A percentile compares a stretch with the other conserved stretches of the same genome.
Evolutionary conservation across 2,113 vertebrate genomes (phyloP).

Genomic region (Hemiscyllium ocellatum): DNA sequence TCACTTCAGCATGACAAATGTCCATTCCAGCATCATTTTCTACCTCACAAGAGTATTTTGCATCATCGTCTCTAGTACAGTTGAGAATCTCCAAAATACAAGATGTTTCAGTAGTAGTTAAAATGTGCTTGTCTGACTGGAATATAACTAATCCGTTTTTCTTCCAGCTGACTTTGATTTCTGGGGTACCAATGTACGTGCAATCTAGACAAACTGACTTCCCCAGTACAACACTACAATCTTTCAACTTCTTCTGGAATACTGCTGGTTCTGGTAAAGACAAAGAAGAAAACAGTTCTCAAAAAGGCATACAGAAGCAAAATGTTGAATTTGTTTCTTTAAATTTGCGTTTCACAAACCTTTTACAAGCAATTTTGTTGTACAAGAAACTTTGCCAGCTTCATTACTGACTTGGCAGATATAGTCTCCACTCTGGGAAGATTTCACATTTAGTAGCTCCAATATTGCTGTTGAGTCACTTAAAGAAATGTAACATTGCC

Average conservation of each 20-base stretch:
- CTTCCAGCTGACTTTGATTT: constrained; percentile 81
- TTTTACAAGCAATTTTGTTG: constrained; percentile 83
- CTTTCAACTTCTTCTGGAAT: constrained; percentile 85
- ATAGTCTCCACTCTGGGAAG: constrained; percentile 77
- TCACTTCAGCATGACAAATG: constrained; percentile 69
- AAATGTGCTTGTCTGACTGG: constrained; percentile 76
- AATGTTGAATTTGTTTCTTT: not conserved
- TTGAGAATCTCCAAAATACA: constrained; percentile 86
- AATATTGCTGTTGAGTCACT: constrained; percentile 68
- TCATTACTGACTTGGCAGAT: constrained; percentile 88
- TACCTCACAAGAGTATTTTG: constrained; percentile 78
- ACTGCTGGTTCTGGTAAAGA: constrained; percentile 75
- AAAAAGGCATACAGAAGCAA: not conserved
- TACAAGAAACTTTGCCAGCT: constrained; percentile 80
- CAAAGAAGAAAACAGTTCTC: constrained; percentile 25
- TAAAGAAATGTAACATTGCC: constrained; percentile 68
- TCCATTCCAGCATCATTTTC: constrained; percentile 84
- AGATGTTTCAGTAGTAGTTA: constrained; percentile 85
- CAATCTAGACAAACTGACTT: constrained; percentile 80
- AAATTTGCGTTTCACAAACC: constrained; percentile 63
- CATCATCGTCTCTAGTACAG: constrained; percentile 73
- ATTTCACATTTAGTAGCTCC: constrained; percentile 70
- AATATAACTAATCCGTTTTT: constrained; percentile 73
- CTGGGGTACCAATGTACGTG: constrained; percentile 74
- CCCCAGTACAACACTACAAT: constrained; percentile 77